Conservation (phyloP, 1,140 invertebrate genomes). For the Eupristina koningsbergeri region DNA sequence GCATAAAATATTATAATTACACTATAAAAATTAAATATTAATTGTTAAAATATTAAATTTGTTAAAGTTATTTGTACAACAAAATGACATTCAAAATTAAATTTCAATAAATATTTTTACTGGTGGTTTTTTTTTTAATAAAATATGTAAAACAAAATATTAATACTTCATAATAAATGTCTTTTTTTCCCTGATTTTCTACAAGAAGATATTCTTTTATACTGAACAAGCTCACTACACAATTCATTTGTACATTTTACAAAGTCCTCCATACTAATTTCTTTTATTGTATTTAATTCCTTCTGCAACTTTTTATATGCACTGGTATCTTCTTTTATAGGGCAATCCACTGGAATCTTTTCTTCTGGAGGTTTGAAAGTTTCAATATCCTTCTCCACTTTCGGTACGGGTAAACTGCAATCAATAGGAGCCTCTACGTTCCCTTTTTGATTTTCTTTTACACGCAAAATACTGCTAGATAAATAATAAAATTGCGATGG, state of each 20-base stretch:
- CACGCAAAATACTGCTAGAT: conserved; percentile 43
- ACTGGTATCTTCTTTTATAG: conserved; percentile 14
- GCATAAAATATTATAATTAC: neutral
- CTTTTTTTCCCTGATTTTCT: conserved; percentile 36
- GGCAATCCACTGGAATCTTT: neutral
- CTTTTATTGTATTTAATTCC: conserved; percentile 38
- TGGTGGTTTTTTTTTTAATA: conserved; percentile 25
- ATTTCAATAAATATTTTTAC: neutral
- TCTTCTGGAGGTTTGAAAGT: neutral
- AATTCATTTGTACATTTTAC: conserved; percentile 34
- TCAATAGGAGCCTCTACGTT: conserved; percentile 27
- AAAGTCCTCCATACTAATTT: conserved; percentile 49
- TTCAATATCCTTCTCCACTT: conserved; percentile 43
- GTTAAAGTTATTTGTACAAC: neutral
- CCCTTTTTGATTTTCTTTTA: conserved; percentile 28
- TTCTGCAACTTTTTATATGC: conserved; percentile 29
- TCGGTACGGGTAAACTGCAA: conserved; percentile 36
- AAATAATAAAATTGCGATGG: conserved; percentile 49
- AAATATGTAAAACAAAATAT: conserved; percentile 13
- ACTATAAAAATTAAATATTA: neutral
- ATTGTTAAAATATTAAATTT: neutral
- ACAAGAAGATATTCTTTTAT: conserved; percentile 29
- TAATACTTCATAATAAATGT: conserved; percentile 27
- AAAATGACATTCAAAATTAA: neutral
- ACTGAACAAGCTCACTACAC: conserved; percentile 39